Evolutionary conservation across 2,113 vertebrate species (phyloP).

Genomic region (Romanogobio albipinnatus): DNA sequence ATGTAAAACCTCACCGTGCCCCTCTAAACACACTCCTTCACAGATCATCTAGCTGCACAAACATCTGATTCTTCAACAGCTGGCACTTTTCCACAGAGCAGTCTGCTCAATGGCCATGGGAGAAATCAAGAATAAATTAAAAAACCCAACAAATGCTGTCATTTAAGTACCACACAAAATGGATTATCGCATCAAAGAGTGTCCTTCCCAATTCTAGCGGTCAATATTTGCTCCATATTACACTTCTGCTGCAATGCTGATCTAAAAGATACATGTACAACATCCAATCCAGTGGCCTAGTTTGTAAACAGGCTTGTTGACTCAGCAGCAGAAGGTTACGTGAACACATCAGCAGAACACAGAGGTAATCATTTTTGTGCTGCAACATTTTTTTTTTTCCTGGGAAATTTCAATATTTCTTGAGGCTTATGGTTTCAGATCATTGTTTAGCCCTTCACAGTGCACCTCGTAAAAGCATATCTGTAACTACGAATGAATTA

Average conservation of each 20-base stretch:
- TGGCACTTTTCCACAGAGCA: constrained; percentile 71
- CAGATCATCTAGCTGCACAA: constrained; percentile 73
- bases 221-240: constrained; percentile 32
- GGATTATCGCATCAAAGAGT: constrained; percentile 46
- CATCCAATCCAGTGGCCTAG: not conserved
- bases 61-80: constrained; percentile 72
- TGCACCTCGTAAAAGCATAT: not conserved
- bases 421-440: constrained; percentile 7
- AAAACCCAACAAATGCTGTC: constrained; percentile 78
- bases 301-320: constrained; percentile 12
- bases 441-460: not conserved
- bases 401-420: not conserved
- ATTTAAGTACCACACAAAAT: constrained; percentile 70
- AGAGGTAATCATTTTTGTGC: not conserved
- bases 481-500: not conserved
- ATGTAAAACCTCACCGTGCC: constrained; percentile 56
- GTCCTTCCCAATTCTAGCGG: constrained; percentile 1
- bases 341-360: constrained; percentile 9
- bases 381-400: not conserved
- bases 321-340: constrained; percentile 2
- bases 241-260: not conserved
- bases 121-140: constrained; percentile 78
- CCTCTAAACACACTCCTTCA: constrained; percentile 69
- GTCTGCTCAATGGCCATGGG: constrained; percentile 69
- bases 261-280: constrained; percentile 19